Evolutionary conservation across 2,888 invertebrate genomes (phyloP).

Genomic region (Candidula unifasciata): DNA sequence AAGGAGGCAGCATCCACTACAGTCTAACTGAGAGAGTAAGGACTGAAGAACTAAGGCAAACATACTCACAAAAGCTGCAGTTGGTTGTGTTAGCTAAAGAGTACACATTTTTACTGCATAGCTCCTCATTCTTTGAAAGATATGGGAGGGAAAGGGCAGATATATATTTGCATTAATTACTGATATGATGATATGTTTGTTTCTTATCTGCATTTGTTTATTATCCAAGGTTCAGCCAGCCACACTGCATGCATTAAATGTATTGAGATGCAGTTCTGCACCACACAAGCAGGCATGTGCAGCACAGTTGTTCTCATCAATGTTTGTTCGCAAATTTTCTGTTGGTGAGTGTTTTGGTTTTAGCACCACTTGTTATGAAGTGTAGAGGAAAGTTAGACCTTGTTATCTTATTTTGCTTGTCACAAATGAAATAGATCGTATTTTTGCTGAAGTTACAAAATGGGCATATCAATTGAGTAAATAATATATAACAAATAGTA

Average conservation of each 20-base stretch:
- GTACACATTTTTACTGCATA: neutral
- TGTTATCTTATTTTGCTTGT: too few species aligned
- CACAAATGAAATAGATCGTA: too few species aligned
- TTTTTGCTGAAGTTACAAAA: too few species aligned
- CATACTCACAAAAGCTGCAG: too few species aligned
- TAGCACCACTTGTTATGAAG: too few species aligned
- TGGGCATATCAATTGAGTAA: too few species aligned
- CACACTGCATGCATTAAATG: neutral
- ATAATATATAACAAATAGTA: too few species aligned
- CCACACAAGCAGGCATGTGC: neutral
- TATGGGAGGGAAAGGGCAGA: neutral
- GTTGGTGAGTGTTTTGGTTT: neutral
- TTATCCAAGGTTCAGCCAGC: conserved; percentile 14
- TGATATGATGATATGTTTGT: neutral
- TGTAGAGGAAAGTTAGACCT: too few species aligned
- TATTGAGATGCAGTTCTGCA: neutral
- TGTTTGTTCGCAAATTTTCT: neutral
- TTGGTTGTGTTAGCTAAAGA: neutral
- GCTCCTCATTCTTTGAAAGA: neutral
- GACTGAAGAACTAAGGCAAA: too few species aligned
- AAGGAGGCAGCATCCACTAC: too few species aligned
- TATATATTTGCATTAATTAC: neutral
- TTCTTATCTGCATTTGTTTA: neutral
- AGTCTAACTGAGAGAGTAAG: too few species aligned
- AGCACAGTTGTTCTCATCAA: neutral